These are phyloP conservation scores for Columbina picui DNA, from an alignment of 2,113 vertebrate species.

Conservation along the genomic window DNA sequence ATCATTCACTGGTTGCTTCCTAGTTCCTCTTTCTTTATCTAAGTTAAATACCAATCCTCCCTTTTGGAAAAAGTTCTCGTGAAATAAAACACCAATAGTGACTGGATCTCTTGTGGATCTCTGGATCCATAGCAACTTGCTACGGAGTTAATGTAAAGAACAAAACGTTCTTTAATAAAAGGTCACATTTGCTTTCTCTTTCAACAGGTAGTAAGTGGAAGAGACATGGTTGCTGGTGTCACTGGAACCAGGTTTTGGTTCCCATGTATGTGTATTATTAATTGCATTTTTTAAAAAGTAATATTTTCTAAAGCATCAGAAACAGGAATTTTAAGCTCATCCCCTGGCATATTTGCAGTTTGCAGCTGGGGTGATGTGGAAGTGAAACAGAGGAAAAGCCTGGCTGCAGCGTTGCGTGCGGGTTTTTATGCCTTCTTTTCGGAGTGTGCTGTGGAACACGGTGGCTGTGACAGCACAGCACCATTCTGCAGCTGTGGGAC, in stretches of 20 bases:
- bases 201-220: background rate
- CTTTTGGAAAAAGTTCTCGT: background rate
- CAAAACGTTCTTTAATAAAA: no score
- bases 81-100: background rate
- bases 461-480: no score
- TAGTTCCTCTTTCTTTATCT: background rate
- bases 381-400: background rate
- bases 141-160: background rate
- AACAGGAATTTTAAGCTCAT: rapidly evolving
- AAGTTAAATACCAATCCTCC: background rate
- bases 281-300: background rate
- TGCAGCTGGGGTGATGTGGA: background rate
- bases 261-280: rapidly evolving
- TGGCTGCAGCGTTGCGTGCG: background rate
- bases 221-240: background rate
- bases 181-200: background rate
- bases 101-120: background rate
- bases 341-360: background rate
- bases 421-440: background rate
- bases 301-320: background rate
- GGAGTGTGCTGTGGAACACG: rapidly evolving
- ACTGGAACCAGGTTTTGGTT: background rate
- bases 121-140: background rate
- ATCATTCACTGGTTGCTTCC: background rate
- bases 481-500: rapidly evolving